phyloP scores from a whole-genome alignment of 2,113 vertebrate species.

The Gila orcuttii region DNA sequence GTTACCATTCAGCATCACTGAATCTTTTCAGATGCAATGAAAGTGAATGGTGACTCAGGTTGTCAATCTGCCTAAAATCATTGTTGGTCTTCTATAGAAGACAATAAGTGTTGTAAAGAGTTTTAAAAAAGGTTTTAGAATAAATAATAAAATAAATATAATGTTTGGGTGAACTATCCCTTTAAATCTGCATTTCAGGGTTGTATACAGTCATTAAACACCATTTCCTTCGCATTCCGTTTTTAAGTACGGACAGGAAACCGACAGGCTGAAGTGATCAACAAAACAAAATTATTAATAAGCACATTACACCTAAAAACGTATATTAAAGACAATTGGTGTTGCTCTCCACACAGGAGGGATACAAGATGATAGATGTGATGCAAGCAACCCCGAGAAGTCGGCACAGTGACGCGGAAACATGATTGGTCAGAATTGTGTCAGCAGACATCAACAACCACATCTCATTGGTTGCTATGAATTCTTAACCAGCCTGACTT shows the following conservation, averaged over 20 bases:
- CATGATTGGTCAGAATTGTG: conserved; percentile 83
- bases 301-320: background rate
- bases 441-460: conserved; percentile 99
- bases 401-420: conserved; percentile 80
- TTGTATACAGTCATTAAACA: background rate
- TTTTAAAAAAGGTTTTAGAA: background rate
- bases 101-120: background rate
- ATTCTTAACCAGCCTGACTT: conserved; percentile 61
- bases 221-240: background rate
- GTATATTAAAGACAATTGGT: background rate
- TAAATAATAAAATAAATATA: background rate
- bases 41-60: background rate
- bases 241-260: background rate
- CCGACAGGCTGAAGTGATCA: background rate
- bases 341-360: background rate
- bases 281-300: background rate
- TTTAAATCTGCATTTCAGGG: background rate
- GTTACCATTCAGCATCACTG: background rate
- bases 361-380: conserved; percentile 37
- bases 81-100: background rate
- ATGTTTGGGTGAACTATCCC: background rate
- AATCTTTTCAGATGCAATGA: background rate
- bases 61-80: background rate
- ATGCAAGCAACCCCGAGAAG: conserved; percentile 66
- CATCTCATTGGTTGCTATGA: conserved; percentile 82